Percentiles rank a stretch among this genome's conserved stretches.
Evolutionary conservation across 2,113 vertebrate genomes (phyloP).

Genomic region (Antidorcas marsupialis): DNA sequence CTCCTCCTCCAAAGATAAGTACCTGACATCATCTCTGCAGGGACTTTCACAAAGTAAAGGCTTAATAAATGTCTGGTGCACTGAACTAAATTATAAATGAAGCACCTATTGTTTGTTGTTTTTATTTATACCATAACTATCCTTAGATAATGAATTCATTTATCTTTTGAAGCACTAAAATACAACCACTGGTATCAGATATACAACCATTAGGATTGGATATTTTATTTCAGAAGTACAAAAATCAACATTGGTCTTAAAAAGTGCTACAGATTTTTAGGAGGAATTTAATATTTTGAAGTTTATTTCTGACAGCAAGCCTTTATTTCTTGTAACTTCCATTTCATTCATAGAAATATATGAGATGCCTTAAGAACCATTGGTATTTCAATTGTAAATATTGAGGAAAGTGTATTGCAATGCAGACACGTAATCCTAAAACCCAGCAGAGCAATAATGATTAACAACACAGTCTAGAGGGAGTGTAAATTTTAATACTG

Average conservation of each 20-base stretch:
- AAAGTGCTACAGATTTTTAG: slow-evolving; percentile 21
- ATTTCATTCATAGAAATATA: slow-evolving; percentile 63
- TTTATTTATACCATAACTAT: not conserved
- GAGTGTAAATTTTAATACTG: slow-evolving; percentile 77
- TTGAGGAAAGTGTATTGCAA: slow-evolving; percentile 65
- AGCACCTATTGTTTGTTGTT: not conserved
- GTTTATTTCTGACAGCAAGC: not conserved
- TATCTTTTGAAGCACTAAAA: not conserved
- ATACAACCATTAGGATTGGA: not conserved
- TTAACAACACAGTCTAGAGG: slow-evolving; percentile 68
- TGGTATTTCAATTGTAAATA: slow-evolving; percentile 62
- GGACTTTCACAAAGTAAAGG: not conserved
- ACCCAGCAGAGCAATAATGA: slow-evolving; percentile 72
- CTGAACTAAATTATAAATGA: not conserved
- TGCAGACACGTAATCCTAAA: slow-evolving; percentile 70
- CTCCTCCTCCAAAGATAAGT: not conserved
- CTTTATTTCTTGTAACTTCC: slow-evolving; percentile 30
- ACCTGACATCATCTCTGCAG: not conserved
- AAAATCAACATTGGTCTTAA: not conserved
- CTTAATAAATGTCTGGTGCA: not conserved
- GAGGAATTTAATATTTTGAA: slow-evolving; percentile 36
- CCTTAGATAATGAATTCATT: not conserved
- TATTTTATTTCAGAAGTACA: slow-evolving; percentile 32
- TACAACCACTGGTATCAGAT: not conserved
- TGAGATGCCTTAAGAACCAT: slow-evolving; percentile 38